These are phyloP conservation scores for Poeciliopsis presidionis DNA, from an alignment of 2,797 vertebrate species.

Conservation along the genomic window DNA sequence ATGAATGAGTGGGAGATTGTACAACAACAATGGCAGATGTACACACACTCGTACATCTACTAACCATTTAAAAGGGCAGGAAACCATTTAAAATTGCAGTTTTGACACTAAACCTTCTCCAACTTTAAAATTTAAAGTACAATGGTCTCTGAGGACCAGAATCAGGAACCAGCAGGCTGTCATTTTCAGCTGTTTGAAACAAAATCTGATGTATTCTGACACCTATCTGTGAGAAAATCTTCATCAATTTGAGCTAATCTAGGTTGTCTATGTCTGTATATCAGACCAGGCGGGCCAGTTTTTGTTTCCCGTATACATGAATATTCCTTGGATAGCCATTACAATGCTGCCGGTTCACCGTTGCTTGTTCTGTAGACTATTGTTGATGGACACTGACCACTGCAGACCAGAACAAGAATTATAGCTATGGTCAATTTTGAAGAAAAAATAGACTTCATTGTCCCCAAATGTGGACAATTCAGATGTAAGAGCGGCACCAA, in stretches of 20 bases:
- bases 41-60: conserved; percentile 32
- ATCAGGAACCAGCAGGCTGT: neutral
- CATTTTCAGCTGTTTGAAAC: neutral
- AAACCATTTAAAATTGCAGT: neutral
- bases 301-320: neutral
- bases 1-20: conserved; percentile 42
- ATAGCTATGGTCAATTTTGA: neutral
- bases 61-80: neutral
- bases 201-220: neutral
- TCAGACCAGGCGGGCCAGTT: neutral
- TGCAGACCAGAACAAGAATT: neutral
- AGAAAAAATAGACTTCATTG: too few relatives aligned
- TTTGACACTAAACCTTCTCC: neutral
- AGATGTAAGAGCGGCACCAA: too few relatives aligned
- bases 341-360: neutral
- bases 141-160: neutral
- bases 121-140: conserved; percentile 32
- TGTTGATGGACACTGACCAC: neutral
- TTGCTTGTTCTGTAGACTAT: neutral
- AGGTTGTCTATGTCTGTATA: neutral
- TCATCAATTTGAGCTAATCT: neutral
- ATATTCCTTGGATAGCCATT: neutral
- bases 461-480: too few relatives aligned
- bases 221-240: neutral
- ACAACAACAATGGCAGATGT: conserved; percentile 53